A percentile compares a stretch with the other conserved stretches of the same genome.
Conservation (phyloP, 2,797 vertebrate genomes). For the Chrosomus eos region DNA sequence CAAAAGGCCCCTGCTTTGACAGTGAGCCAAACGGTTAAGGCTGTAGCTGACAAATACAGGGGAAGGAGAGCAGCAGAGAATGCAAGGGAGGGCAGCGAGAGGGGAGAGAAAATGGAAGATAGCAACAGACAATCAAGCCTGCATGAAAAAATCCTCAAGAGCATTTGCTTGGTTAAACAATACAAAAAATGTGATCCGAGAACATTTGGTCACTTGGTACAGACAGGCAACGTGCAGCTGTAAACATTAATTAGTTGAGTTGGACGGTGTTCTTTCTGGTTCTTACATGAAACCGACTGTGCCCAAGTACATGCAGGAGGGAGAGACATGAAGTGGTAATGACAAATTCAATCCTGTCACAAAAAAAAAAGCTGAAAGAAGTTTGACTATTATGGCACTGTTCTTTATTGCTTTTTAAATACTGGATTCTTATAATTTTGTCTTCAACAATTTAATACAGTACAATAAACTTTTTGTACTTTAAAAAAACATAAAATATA, state of each 20-base stretch:
- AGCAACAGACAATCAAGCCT: slow-evolving; percentile 75
- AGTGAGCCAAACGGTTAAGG: slow-evolving; percentile 79
- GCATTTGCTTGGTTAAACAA: slow-evolving; percentile 47
- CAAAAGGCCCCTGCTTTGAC: slow-evolving; percentile 83
- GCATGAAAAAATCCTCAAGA: slow-evolving; percentile 53
- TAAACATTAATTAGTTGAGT: slow-evolving; percentile 80
- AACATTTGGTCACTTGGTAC: slow-evolving; percentile 68
- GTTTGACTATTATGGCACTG: background rate
- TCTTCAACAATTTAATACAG: background rate
- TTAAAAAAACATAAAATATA: too few species aligned
- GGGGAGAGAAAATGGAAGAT: slow-evolving; percentile 66
- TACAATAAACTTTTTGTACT: background rate
- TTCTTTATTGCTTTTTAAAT: background rate
- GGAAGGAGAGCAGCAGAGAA: slow-evolving; percentile 70
- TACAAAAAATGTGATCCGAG: slow-evolving; percentile 34
- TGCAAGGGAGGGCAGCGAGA: slow-evolving; percentile 62
- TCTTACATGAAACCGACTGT: slow-evolving; percentile 56
- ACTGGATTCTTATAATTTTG: background rate
- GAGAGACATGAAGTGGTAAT: slow-evolving; percentile 37
- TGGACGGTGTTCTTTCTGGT: slow-evolving; percentile 68
- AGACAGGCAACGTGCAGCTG: slow-evolving; percentile 72
- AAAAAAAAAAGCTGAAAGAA: slow-evolving; percentile 14
- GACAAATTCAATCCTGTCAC: slow-evolving; percentile 24
- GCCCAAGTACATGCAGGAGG: slow-evolving; percentile 54
- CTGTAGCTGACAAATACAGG: slow-evolving; percentile 76